phyloP scores from a whole-genome alignment of 2,888 invertebrate genomes.

The Dasysyrphus albostriatus region DNA sequence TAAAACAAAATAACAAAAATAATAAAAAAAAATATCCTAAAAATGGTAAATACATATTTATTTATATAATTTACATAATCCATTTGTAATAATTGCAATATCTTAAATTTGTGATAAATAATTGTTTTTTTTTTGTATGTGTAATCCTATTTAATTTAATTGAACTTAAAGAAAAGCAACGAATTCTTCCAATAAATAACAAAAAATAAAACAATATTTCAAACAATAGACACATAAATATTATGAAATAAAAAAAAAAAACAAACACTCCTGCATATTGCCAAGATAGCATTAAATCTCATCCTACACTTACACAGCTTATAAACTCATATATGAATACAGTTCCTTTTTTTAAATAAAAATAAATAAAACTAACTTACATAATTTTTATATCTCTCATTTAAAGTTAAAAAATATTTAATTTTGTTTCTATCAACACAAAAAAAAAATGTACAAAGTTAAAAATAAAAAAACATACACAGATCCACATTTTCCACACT shows the following conservation, averaged over 20 bases:
- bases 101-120: conserved; percentile 64
- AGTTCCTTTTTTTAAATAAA: conserved; percentile 60
- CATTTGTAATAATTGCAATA: conserved; percentile 46
- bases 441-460: conserved; percentile 51
- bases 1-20: conserved; percentile 43
- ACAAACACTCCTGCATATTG: conserved; percentile 31
- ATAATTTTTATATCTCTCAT: conserved; percentile 7
- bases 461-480: neutral
- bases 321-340: conserved; percentile 41
- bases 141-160: conserved; percentile 17
- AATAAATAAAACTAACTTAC: conserved; percentile 4
- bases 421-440: conserved; percentile 18
- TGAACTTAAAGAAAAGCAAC: conserved; percentile 46
- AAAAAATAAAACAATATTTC: conserved; percentile 24
- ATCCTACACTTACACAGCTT: conserved; percentile 58
- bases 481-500: conserved; percentile 20
- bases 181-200: conserved; percentile 57
- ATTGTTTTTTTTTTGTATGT: conserved; percentile 30
- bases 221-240: conserved; percentile 49
- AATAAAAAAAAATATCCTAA: conserved; percentile 13
- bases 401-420: conserved; percentile 25
- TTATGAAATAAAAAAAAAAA: neutral
- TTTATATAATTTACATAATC: conserved; percentile 29
- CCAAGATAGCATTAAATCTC: conserved; percentile 36
- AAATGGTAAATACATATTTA: conserved; percentile 29